Percentiles rank a stretch among this genome's conserved stretches.
These are phyloP conservation scores for Scomber japonicus DNA, from an alignment of 2,113 vertebrate genomes.

Conservation along the genomic window DNA sequence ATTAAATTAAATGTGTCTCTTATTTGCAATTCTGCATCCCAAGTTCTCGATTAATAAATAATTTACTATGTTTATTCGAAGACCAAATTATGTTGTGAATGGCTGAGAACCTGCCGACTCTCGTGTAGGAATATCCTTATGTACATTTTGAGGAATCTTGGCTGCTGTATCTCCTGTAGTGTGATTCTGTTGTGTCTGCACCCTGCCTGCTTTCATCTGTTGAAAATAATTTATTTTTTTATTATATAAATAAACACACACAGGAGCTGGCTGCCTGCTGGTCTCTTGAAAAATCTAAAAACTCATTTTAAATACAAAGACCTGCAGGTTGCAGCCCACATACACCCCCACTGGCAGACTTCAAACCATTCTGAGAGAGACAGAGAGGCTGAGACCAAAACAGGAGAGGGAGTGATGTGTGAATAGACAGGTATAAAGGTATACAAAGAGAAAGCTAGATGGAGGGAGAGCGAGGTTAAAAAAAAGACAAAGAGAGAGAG, in stretches of 20 bases:
- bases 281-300: constrained; percentile 58
- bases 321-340: constrained; percentile 64
- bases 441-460: constrained; percentile 47
- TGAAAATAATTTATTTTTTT: constrained; percentile 3
- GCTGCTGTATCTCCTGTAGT: not conserved
- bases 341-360: constrained; percentile 67
- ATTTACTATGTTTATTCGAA: constrained; percentile 15
- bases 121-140: not conserved
- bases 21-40: not conserved
- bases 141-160: not conserved
- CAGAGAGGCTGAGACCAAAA: constrained; percentile 34
- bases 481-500: no score
- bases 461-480: constrained; percentile 6
- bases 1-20: not conserved
- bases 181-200: constrained; percentile 46
- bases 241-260: constrained; percentile 12
- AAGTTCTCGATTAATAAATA: constrained; percentile 19
- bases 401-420: constrained; percentile 1
- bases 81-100: constrained; percentile 10
- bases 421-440: constrained; percentile 44
- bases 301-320: constrained; percentile 65
- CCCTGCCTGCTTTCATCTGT: constrained; percentile 56
- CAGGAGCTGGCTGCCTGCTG: constrained; percentile 38
- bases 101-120: no score
- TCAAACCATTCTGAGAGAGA: constrained; percentile 60